These are phyloP conservation scores for Merops nubicus DNA, from an alignment of 2,113 vertebrate genomes.

Conservation along the genomic window DNA sequence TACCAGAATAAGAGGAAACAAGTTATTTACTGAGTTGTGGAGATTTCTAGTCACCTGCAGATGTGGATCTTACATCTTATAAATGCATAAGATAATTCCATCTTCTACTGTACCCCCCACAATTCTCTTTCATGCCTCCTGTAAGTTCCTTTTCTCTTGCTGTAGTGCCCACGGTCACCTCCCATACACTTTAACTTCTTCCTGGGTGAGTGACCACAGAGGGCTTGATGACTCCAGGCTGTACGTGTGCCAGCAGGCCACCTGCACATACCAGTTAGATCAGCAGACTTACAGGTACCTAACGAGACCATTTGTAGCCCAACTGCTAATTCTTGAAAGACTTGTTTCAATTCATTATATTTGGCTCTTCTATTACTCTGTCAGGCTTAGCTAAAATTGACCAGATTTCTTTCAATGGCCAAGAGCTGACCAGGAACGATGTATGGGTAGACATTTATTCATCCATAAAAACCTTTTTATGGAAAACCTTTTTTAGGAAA, in stretches of 20 bases:
- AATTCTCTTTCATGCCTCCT: neutral
- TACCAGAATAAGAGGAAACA: neutral
- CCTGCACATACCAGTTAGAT: neutral
- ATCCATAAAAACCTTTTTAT: accelerated
- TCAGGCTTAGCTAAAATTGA: neutral
- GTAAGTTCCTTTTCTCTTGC: neutral
- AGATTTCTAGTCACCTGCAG: neutral
- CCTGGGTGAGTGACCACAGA: neutral
- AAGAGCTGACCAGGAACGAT: neutral
- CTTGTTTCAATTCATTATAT: neutral
- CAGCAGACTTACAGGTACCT: neutral
- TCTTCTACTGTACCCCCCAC: neutral
- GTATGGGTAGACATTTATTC: neutral
- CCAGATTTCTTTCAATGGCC: neutral
- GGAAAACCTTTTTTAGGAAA: neutral
- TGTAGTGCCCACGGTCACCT: neutral
- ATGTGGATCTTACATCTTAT: neutral
- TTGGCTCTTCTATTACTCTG: neutral
- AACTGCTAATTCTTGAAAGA: neutral
- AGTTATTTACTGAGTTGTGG: neutral
- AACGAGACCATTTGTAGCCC: accelerated
- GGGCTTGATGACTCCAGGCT: neutral
- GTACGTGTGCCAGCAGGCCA: accelerated
- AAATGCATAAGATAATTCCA: neutral
- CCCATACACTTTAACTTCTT: neutral